phyloP scores from a whole-genome alignment of 2,113 vertebrate species.

The Seriola rivoliana region DNA sequence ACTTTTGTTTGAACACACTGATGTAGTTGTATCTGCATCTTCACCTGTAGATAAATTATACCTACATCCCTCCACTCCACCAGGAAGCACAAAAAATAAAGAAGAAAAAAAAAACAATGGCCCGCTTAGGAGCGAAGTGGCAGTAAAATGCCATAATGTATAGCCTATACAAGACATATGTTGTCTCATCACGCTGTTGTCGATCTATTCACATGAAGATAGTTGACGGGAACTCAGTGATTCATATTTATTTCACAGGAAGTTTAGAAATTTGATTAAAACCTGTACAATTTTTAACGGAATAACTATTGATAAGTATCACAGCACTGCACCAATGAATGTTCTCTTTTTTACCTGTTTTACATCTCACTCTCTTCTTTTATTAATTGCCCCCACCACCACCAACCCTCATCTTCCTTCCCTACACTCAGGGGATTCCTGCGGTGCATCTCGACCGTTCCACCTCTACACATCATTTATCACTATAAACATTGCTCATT shows the following conservation, averaged over 20 bases:
- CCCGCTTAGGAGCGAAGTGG: too few relatives aligned
- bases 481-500: conserved; percentile 74
- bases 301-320: not conserved
- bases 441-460: conserved; percentile 33
- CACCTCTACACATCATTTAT: conserved; percentile 73
- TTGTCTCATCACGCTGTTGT: not conserved
- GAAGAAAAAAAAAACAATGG: not conserved
- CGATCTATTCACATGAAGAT: not conserved
- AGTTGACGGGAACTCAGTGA: not conserved
- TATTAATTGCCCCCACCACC: not conserved
- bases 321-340: not conserved
- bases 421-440: conserved; percentile 16
- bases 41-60: not conserved
- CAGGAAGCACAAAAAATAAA: not conserved
- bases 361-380: conserved; percentile 4
- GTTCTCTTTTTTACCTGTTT: conserved; percentile 31
- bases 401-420: not conserved
- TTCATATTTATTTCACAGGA: not conserved
- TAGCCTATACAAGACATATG: too few relatives aligned
- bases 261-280: not conserved
- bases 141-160: too few relatives aligned
- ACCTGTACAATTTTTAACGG: not conserved
- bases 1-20: not conserved
- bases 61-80: not conserved
- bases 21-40: too few relatives aligned